Percentiles rank a stretch among this genome's conserved stretches.
Evolutionary conservation across 2,888 invertebrate genomes (phyloP).

Genomic region (Dasysyrphus albostriatus): DNA sequence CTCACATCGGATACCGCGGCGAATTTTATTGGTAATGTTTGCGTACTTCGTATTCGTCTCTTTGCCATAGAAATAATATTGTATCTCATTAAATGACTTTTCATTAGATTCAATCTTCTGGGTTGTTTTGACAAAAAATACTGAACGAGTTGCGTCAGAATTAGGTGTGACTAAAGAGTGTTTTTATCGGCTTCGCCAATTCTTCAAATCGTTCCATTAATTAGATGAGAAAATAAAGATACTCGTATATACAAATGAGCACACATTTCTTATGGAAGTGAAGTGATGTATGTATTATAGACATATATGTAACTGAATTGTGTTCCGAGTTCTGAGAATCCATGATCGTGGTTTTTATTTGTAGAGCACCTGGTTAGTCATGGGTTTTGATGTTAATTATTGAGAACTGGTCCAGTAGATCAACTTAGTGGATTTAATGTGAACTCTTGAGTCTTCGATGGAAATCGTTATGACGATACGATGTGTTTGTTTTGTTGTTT

Average conservation of each 20-base stretch:
- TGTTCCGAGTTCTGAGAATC: constrained; percentile 47
- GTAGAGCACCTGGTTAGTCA: constrained; percentile 64
- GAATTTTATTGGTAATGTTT: constrained; percentile 38
- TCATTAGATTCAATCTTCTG: constrained; percentile 18
- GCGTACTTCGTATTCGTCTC: constrained; percentile 34
- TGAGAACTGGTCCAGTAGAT: constrained; percentile 65
- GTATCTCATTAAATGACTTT: constrained; percentile 40
- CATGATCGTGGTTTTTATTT: constrained; percentile 16
- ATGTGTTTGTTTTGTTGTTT: neutral
- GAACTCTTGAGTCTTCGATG: constrained; percentile 49
- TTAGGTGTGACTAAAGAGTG: constrained; percentile 69
- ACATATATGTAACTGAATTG: constrained; percentile 17
- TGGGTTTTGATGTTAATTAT: constrained; percentile 51
- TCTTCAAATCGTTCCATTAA: constrained; percentile 53
- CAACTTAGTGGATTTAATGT: constrained; percentile 50
- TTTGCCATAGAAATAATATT: constrained; percentile 2
- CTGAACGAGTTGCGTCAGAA: constrained; percentile 61
- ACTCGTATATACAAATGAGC: neutral
- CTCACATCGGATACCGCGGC: constrained; percentile 3
- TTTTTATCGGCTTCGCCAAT: constrained; percentile 36
- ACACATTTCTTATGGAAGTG: constrained; percentile 23
- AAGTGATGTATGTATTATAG: neutral
- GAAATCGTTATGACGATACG: constrained; percentile 31
- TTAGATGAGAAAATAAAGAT: constrained; percentile 56
- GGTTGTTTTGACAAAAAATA: constrained; percentile 42